phyloP scores from a whole-genome alignment of 2,797 vertebrate species.

The Acrossocheilus fasciatus region DNA sequence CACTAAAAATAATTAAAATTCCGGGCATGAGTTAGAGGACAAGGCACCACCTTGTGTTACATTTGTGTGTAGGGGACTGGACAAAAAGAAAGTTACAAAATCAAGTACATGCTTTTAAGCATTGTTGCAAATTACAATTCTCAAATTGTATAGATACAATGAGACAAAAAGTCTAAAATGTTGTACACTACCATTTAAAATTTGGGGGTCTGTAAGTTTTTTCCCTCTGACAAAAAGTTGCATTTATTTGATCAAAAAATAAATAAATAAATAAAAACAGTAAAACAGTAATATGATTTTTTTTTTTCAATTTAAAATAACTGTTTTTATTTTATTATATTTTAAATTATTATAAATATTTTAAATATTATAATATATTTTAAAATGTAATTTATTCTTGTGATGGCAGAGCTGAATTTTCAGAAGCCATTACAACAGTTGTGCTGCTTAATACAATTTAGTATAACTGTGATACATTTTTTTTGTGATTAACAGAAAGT shows the following conservation, averaged over 20 bases:
- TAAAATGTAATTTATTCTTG: not conserved
- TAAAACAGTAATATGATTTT: not conserved
- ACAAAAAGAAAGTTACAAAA: conserved; percentile 11
- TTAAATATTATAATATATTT: not conserved
- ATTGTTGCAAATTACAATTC: not conserved
- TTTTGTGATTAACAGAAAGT: not conserved
- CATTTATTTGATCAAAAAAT: not conserved
- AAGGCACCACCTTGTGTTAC: conserved; percentile 68
- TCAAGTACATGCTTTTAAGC: not conserved
- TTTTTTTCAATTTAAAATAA: not conserved
- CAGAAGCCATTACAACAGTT: not conserved
- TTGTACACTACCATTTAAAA: too few species aligned
- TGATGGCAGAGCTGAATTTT: not conserved
- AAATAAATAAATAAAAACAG: not conserved
- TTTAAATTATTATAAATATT: not conserved
- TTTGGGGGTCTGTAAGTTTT: not conserved
- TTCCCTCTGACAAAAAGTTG: not conserved
- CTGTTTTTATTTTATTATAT: not conserved
- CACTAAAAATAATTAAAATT: conserved; percentile 77
- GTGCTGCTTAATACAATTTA: not conserved
- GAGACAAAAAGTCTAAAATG: not conserved
- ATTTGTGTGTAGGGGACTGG: conserved; percentile 26
- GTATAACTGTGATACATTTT: not conserved
- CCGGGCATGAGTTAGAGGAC: conserved; percentile 64
- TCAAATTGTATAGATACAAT: too few species aligned